Evolutionary conservation across 2,888 invertebrate genomes (phyloP).

Genomic region (Venusia cambrica): DNA sequence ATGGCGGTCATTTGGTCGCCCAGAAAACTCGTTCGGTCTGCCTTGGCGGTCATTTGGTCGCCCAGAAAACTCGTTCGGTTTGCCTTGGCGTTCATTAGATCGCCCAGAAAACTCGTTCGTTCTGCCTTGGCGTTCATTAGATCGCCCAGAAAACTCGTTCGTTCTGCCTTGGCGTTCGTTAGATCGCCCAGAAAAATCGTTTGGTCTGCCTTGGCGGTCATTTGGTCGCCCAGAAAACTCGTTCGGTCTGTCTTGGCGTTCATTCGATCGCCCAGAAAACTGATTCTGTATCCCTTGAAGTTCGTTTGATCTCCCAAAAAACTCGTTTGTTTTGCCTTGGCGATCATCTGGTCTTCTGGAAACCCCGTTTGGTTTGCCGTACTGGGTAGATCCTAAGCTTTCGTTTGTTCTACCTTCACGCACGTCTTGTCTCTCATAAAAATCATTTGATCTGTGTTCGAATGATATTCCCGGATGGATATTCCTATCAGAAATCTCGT

Average conservation of each 20-base stretch:
- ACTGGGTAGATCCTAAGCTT: too few species aligned
- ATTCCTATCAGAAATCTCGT: too few species aligned
- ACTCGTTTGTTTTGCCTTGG: neutral
- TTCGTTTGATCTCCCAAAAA: conserved; percentile 2
- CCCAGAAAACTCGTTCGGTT: conserved; percentile 6
- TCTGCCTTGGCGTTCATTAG: neutral
- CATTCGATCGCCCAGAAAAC: too few species aligned
- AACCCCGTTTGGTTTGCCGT: too few species aligned
- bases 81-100: neutral
- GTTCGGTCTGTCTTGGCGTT: too few species aligned
- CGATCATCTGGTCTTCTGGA: neutral
- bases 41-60: conserved; percentile 1
- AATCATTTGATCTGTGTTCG: too few species aligned
- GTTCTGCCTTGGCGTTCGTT: neutral
- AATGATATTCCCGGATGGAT: too few species aligned
- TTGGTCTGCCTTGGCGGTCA: conserved; percentile 2
- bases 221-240: neutral
- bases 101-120: conserved; percentile 3
- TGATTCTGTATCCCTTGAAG: too few species aligned
- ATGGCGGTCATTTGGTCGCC: conserved; percentile 1
- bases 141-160: conserved; percentile 1
- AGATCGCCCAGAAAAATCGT: neutral
- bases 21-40: conserved; percentile 1
- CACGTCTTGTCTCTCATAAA: too few species aligned
- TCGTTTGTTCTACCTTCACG: too few species aligned